These are phyloP conservation scores for Manis crassicaudata DNA, from an alignment of 2,797 vertebrate genomes.

Conservation along the genomic window DNA sequence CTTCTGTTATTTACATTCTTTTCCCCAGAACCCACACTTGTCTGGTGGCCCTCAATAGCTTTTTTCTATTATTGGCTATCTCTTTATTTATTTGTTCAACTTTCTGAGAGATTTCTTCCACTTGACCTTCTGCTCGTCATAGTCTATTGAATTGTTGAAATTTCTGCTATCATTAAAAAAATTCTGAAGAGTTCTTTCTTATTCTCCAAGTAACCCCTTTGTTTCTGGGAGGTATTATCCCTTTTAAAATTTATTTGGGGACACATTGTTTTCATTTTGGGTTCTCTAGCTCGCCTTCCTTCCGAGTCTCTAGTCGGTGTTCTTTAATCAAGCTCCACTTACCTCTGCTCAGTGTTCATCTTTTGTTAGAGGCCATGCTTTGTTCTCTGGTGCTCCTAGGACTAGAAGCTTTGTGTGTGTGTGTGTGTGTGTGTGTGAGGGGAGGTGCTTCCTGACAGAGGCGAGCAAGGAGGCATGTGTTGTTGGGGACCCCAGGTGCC, in stretches of 20 bases:
- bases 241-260: not conserved
- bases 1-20: no score
- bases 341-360: not conserved
- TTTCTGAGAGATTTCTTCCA: not conserved
- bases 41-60: no score
- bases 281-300: not conserved
- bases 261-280: accelerated
- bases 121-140: not conserved
- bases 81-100: not conserved
- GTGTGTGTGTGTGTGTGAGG: no score
- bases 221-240: accelerated
- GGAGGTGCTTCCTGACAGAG: accelerated
- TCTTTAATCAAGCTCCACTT: no score
- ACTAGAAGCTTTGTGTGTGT: not conserved
- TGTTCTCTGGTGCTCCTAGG: accelerated
- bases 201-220: not conserved
- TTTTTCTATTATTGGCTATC: not conserved
- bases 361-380: no score
- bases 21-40: not conserved
- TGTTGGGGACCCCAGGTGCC: not conserved
- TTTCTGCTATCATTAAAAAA: not conserved
- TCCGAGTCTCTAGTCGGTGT: accelerated
- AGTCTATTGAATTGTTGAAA: not conserved
- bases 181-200: not conserved
- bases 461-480: not conserved